Percentiles rank a stretch among this genome's conserved stretches.
These are phyloP conservation scores for Uropetala carovei DNA, from an alignment of 2,888 invertebrate species.

Conservation along the genomic window DNA sequence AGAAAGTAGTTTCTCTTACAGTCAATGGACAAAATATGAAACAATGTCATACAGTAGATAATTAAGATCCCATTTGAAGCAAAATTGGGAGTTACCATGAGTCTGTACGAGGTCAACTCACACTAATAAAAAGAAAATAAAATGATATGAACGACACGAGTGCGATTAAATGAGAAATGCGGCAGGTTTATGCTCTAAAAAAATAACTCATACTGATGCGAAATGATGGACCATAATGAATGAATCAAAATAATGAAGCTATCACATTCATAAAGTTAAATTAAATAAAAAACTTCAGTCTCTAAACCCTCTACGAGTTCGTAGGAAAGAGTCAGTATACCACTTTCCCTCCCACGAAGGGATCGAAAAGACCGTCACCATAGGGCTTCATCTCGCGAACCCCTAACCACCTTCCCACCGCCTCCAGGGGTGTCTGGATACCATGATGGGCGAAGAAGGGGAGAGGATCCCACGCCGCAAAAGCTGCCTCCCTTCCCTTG, in stretches of 20 bases:
- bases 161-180: conserved; percentile 33
- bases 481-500: conserved; percentile 88
- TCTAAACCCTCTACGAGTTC: not conserved
- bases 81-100: not conserved
- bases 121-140: not conserved
- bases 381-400: not conserved
- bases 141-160: not conserved
- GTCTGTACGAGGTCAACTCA: conserved; percentile 40
- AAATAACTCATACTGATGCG: conserved; percentile 21
- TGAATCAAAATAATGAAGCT: not conserved
- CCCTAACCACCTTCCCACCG: conserved; percentile 38
- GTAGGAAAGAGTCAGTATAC: not conserved
- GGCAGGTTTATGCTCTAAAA: conserved; percentile 7
- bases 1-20: not conserved
- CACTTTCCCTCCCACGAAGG: conserved; percentile 44
- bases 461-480: conserved; percentile 90
- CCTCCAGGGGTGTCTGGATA: conserved; percentile 82
- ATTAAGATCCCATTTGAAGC: conserved; percentile 36
- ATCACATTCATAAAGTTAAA: conserved; percentile 35
- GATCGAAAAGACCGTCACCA: conserved; percentile 39
- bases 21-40: conserved; percentile 5
- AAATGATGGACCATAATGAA: conserved; percentile 33
- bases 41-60: conserved; percentile 19
- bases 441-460: conserved; percentile 92
- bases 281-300: conserved; percentile 44